Evolutionary conservation across 2,113 vertebrate genomes (phyloP), one percentile per base, ranked within the genome.

Genomic region (Phalacrocorax aristotelis): DNA sequence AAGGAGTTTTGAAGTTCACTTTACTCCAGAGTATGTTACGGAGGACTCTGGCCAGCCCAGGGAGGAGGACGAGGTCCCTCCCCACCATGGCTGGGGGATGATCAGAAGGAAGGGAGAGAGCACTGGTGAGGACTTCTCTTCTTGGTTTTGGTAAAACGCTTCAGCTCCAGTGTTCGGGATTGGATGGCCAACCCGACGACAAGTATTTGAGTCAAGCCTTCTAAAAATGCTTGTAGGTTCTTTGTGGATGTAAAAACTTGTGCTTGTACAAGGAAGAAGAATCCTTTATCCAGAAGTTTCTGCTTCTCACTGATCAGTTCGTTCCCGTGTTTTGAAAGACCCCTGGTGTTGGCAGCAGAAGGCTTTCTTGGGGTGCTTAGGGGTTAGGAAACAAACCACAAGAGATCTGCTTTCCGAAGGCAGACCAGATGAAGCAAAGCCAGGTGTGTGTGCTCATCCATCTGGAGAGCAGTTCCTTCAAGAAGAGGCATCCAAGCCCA

Each of bases 1-100:
- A 52, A 81, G 54, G 69, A 36, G 38, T 72, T 74, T 16, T 38
- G 79, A 77, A 91, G 65, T 85, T 88, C 30, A 14, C 44, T 71
- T 57, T 26, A 49, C 74, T 93, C 64, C 1, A 2, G 25, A 77
- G 46, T 22, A 51, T 0, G 7, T 38, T 64, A 57, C 0, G 3
- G 68, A 29, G 44, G 51, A 34, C 20, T 32, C 23, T 40, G 71
- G 29, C 7, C 44, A 57, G 68, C 3, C 18, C 6, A 1, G n/a
- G 64, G 61, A 84, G 64, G 44, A 87, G 57, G 34, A 68, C 0
- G 6, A 64, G 62, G 83, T 66, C 36, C 61, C 13, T 71, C 77
- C 58, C 26, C 1, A 0, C 7, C 10, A 0, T 1, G 1, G 21
- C 42, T 51, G 44, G 0, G 12, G 62, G 52, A 60, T 65, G n/a